Evolutionary conservation across 2,888 invertebrate species (phyloP), one percentile per base, ranked within the genome.

Genomic region (Hirtodrosophila cameraria): DNA sequence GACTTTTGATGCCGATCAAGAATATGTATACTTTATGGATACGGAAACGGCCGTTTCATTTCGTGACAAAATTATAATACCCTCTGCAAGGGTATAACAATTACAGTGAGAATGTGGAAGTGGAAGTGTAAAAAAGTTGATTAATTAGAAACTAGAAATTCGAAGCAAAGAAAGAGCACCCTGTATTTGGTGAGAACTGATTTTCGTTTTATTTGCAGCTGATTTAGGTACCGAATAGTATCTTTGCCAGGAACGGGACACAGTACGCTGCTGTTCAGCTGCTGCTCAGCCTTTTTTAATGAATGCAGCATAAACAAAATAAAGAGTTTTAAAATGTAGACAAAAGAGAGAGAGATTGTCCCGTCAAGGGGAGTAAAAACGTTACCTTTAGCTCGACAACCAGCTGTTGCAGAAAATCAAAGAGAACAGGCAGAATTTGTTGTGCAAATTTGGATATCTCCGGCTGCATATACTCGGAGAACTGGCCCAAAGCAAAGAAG

Each of bases 391-490:
- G 91, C 77, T 93, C 92, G 9, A 88, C 84, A 70, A 93, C 93
- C 36, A 94, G 87, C 72, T 93, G 92, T n/a, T 92, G 92, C 2
- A 96, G 90, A 82, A 94, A 94, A 64, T 94, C 93, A 81, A 95
- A 94, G 3, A 96, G 90, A 35, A 96, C 92, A 1, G 96, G 96
- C 36, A 96, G 90, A 30, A 96, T 90, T 80, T 95, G 93, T 0
- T 93, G 91, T 0, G 95, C 94, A 89, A 93, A 95, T 75, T 94
- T 93, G 67, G 94, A 94, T 60, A 96, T 95, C 67, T 95, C 94
- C 2, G 96, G 96, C 92, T 94, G 96, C 41, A 96, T 90, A 91
- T 94, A 93, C 88, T 96, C 96, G 0, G 96, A 94, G 90, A 96
- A 96, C 89, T 96, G 96, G 0, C 96, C 96, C 3, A 96, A 91